Evolutionary conservation across 2,797 vertebrate species (phyloP).

Genomic region (Myotis planiceps): DNA sequence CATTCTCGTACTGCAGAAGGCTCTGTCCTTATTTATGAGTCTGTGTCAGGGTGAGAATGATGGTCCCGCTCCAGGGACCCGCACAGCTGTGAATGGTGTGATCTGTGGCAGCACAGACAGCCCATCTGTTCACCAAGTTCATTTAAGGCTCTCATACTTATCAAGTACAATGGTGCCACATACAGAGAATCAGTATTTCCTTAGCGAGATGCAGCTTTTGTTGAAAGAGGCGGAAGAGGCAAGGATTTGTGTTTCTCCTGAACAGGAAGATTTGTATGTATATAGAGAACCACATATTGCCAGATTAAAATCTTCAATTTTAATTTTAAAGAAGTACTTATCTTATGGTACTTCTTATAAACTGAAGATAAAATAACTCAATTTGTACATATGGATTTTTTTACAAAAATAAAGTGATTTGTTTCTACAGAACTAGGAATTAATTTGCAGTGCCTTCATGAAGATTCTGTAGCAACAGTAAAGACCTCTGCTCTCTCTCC

Average conservation of each 20-base stretch:
- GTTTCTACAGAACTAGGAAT: background rate
- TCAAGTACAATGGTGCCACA: constrained; percentile 43
- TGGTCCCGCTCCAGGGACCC: background rate
- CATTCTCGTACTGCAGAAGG: constrained; percentile 5
- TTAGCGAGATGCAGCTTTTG: constrained; percentile 53
- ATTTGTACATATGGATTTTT: constrained; percentile 21
- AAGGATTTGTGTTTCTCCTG: constrained; percentile 18
- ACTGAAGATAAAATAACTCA: constrained; percentile 51
- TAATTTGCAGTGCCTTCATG: background rate
- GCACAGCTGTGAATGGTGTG: background rate
- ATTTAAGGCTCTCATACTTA: constrained; percentile 37
- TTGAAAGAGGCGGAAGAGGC: constrained; percentile 10
- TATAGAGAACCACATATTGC: background rate
- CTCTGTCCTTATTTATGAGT: constrained; percentile 17
- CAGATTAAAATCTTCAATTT: constrained; percentile 53
- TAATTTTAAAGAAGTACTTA: constrained; percentile 38
- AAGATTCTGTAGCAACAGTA: background rate
- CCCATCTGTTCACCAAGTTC: background rate
- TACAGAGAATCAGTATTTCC: constrained; percentile 56
- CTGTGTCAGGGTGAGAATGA: background rate
- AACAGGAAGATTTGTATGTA: constrained; percentile 1
- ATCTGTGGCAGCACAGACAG: constrained; percentile 18
- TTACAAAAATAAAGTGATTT: constrained; percentile 39
- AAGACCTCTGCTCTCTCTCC: constrained; percentile 28
- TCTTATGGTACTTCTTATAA: background rate